phyloP scores from a whole-genome alignment of 1,140 invertebrate species.

The Hylaeus volcanicus region DNA sequence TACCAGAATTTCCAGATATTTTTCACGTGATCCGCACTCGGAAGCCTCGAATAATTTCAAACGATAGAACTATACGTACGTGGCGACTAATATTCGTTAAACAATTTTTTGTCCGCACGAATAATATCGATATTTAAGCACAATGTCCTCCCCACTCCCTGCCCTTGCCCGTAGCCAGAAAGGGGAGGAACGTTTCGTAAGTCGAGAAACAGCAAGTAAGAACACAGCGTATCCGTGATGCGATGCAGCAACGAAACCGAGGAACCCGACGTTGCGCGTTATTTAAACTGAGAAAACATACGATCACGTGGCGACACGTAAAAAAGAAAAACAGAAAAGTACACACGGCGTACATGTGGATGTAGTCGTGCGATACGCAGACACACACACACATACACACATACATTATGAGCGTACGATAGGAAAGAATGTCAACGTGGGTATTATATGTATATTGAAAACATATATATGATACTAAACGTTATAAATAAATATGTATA shows the following conservation, averaged over 20 bases:
- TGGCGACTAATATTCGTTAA: no score
- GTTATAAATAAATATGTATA: conserved; percentile 48
- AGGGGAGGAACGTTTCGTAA: background rate
- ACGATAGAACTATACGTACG: no score
- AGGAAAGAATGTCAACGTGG: conserved; percentile 29
- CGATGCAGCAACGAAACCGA: background rate
- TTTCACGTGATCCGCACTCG: no score
- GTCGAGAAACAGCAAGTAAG: conserved; percentile 20
- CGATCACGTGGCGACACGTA: conserved; percentile 37
- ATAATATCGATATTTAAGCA: no score
- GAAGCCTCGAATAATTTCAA: no score
- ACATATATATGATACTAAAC: conserved; percentile 46
- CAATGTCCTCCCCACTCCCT: no score
- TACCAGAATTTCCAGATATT: no score
- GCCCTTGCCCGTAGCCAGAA: no score
- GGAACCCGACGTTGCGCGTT: conserved; percentile 19
- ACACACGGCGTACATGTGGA: conserved; percentile 2
- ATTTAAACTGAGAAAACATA: conserved; percentile 24
- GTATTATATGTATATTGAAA: conserved; percentile 53
- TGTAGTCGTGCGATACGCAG: background rate
- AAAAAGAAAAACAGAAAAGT: background rate
- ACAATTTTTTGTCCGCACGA: no score
- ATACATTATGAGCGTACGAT: conserved; percentile 15
- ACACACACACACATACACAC: background rate
- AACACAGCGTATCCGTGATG: background rate